phyloP scores from a whole-genome alignment of 2,888 invertebrate genomes.

The Penaeus monodon region DNA sequence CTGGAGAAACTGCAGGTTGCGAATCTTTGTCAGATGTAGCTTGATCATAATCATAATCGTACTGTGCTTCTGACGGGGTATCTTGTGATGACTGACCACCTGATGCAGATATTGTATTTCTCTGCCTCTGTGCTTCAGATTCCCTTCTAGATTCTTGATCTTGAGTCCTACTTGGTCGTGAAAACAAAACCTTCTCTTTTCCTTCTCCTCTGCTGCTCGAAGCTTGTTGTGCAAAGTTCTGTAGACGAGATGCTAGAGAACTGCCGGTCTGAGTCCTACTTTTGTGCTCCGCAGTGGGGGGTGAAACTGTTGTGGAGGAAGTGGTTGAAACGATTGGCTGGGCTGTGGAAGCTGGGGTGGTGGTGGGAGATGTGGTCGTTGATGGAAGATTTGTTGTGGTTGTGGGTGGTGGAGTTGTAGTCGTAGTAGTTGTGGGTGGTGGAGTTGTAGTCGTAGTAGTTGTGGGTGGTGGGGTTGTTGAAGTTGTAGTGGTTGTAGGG shows the following conservation, averaged over 20 bases:
- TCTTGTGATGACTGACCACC: too few species aligned
- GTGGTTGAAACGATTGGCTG: too few species aligned
- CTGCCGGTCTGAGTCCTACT: too few species aligned
- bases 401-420: not conserved
- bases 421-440: not conserved
- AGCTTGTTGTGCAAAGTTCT: not conserved
- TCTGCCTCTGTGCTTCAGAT: too few species aligned
- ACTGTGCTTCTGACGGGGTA: too few species aligned
- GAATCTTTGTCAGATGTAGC: too few species aligned
- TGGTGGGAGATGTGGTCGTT: not conserved
- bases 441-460: not conserved
- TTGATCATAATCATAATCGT: too few species aligned
- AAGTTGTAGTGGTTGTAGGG: not conserved
- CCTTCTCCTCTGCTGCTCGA: not conserved
- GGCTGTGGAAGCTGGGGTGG: not conserved
- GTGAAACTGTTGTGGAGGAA: not conserved
- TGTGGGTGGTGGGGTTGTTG: not conserved
- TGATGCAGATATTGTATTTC: too few species aligned
- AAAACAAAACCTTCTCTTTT: not conserved
- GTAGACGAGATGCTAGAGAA: slow-evolving; percentile 7
- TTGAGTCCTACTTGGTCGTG: not conserved
- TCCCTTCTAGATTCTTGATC: not conserved
- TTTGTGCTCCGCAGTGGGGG: too few species aligned
- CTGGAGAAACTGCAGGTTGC: not conserved
- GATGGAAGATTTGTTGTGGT: slow-evolving; percentile 3